Evolutionary conservation across 2,797 vertebrate genomes (phyloP), one percentile per base, ranked within the genome.

Genomic region (Tragelaphus oryx): DNA sequence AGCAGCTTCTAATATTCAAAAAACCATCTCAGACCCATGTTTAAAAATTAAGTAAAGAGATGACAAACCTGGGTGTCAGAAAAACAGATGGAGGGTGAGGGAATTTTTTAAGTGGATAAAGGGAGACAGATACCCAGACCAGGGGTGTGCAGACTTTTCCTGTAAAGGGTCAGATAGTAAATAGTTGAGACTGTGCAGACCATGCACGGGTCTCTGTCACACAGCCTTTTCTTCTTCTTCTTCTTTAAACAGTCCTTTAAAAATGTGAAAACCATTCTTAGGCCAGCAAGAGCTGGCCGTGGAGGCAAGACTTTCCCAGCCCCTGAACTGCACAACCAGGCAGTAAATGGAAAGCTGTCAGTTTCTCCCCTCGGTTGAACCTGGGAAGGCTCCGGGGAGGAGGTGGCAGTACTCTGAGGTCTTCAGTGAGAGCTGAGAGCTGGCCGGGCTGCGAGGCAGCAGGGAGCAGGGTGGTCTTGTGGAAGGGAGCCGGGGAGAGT

Each of bases 391-490:
- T 85, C 75, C 78, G 10, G 20, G 71, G 91, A 96, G 74, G 81
- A 85, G 89, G 16, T 0, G 18, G 80, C 54, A 89, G 46, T 93
- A 65, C 92, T 96, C 91, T 95, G 94, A 80, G 85, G 80, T 22
- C 85, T 90, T 71, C 91, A 91, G 68, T 65, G 95, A 28, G 92
- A 28, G 92, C 89, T 22, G 12, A 95, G 84, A 68, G 76, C 95
- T 96, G 97, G 96, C 96, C 33, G 52, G 80, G n/a, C 50, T 2
- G 0, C 28, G 30, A 95, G 80, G 91, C 71, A 90, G 81, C 81
- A 92, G 37, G 79, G 44, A 96, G 87, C 89, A 85, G 71, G 26
- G 87, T 95, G 96, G 96, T 94, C 95, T 97, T 68, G 95, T 95
- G 95, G 95, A 96, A 95, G 92, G 89, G 62, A 95, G 91, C 93